Evolutionary conservation across 35 echinoderm and acorn worm genomes (phyloP).

Genomic region (Apostichopus californicus): DNA sequence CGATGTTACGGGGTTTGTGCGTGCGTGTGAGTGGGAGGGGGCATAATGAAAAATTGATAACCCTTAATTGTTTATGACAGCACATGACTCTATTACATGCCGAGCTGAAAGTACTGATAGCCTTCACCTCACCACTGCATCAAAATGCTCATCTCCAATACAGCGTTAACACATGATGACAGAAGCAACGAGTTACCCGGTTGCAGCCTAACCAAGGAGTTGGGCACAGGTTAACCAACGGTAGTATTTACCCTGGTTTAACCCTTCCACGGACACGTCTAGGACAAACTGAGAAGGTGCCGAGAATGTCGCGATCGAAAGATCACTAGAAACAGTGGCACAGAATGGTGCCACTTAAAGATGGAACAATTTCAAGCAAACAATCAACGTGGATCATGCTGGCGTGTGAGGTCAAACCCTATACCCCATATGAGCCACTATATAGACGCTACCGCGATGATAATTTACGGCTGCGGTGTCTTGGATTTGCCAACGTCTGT

Average conservation of each 20-base stretch:
- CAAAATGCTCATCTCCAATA: too few species aligned
- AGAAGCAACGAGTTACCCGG: neutral
- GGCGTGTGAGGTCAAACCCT: neutral
- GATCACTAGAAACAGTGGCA: neutral
- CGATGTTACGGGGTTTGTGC: too few species aligned
- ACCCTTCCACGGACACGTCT: neutral
- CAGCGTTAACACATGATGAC: slow-evolving; percentile 28
- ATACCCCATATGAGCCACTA: neutral
- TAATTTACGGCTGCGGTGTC: neutral
- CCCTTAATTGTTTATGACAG: too few species aligned
- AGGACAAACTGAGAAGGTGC: slow-evolving; percentile 3
- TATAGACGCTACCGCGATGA: neutral
- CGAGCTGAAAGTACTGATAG: too few species aligned
- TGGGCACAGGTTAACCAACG: too few species aligned
- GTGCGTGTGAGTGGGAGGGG: too few species aligned
- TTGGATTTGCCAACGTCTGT: neutral
- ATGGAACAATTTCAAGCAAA: slow-evolving; percentile 36
- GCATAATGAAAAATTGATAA: too few species aligned
- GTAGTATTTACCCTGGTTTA: neutral
- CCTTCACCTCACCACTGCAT: too few species aligned
- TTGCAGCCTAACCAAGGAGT: neutral
- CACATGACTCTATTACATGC: too few species aligned
- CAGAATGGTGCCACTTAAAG: slow-evolving; percentile 35
- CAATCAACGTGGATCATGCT: neutral
- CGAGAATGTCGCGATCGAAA: neutral